Percentiles rank a stretch among this genome's conserved stretches.
These are phyloP conservation scores for Onychostruthus taczanowskii DNA, from an alignment of 2,113 vertebrate genomes.

Conservation along the genomic window DNA sequence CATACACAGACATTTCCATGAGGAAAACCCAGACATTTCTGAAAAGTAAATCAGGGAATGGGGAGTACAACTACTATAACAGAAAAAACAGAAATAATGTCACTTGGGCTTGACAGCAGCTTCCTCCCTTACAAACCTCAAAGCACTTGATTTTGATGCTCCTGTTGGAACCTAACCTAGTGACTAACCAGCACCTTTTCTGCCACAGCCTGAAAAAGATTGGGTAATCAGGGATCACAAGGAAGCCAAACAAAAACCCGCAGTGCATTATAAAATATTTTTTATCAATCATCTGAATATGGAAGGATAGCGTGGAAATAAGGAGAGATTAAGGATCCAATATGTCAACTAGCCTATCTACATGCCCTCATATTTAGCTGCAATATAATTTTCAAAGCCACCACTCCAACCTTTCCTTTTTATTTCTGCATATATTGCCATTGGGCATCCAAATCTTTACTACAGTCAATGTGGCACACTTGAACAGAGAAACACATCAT, in stretches of 20 bases:
- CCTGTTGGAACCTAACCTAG: not conserved
- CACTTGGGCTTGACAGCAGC: not conserved
- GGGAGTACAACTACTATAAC: not conserved
- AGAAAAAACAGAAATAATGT: not conserved
- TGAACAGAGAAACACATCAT: not conserved
- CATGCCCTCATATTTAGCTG: not conserved
- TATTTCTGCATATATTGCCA: not conserved
- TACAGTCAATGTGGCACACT: not conserved
- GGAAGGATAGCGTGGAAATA: not conserved
- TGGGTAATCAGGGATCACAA: accelerated
- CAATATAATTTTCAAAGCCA: not conserved
- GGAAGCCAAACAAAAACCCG: not conserved
- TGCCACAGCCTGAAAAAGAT: not conserved
- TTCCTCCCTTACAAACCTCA: not conserved
- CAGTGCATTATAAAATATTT: not conserved
- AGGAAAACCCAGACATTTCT: not conserved
- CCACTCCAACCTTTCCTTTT: not conserved
- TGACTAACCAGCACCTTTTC: not conserved
- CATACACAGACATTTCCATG: not conserved
- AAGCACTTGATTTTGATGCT: not conserved
- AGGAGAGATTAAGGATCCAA: not conserved
- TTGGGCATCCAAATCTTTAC: not conserved
- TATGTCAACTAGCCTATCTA: not conserved
- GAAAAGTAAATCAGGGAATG: not conserved
- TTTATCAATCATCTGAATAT: not conserved